phyloP scores from a whole-genome alignment of 2,113 vertebrate species.

The Alligator sinensis region DNA sequence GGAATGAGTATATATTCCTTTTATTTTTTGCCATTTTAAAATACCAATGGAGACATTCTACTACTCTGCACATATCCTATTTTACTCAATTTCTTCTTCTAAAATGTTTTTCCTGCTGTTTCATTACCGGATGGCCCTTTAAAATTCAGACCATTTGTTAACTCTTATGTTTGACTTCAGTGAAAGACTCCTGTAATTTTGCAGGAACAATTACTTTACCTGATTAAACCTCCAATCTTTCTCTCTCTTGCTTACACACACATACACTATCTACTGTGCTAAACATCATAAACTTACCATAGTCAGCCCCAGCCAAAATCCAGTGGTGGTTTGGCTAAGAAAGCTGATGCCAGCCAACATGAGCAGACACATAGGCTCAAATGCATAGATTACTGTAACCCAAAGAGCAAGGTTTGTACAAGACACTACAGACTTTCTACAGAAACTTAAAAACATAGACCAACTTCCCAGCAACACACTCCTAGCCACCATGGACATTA shows the following conservation, averaged over 20 bases:
- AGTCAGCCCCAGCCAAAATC: background rate
- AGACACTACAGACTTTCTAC: too few species aligned
- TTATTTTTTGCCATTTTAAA: background rate
- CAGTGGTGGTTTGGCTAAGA: background rate
- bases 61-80: background rate
- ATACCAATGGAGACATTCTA: background rate
- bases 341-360: background rate
- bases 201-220: background rate
- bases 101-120: background rate
- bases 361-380: too few species aligned
- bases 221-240: background rate
- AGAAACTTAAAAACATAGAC: too few species aligned
- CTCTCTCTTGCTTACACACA: background rate
- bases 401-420: too few species aligned
- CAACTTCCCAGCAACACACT: too few species aligned
- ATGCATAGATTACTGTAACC: too few species aligned
- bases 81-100: background rate
- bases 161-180: rapidly evolving
- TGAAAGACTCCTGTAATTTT: background rate
- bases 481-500: too few species aligned
- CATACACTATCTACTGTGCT: background rate
- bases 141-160: background rate
- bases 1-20: background rate
- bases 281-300: background rate
- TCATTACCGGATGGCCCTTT: background rate